Conservation (phyloP, 2,888 invertebrate species). For the Callyntrura guangdongensis region DNA sequence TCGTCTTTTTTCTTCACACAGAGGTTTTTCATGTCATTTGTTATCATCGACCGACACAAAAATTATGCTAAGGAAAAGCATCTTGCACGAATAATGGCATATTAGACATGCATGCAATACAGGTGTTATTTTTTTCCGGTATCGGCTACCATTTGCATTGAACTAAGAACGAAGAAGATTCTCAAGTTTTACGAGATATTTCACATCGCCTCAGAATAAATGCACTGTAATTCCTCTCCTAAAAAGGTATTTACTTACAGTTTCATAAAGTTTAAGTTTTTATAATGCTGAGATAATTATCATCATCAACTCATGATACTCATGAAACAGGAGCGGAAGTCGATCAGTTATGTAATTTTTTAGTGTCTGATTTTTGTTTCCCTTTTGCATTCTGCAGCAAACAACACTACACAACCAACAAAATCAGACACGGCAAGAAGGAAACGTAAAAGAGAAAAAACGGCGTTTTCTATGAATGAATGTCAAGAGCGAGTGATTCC, state of each 20-base stretch:
- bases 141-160: conserved; percentile 16
- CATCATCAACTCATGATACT: neutral
- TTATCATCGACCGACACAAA: neutral
- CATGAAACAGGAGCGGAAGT: conserved; percentile 58
- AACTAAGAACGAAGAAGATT: neutral
- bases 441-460: conserved; percentile 37
- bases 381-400: conserved; percentile 29
- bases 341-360: conserved; percentile 70
- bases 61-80: conserved; percentile 9
- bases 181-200: neutral
- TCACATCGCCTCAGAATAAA: neutral
- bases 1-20: neutral
- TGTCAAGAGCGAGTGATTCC: conserved; percentile 68
- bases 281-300: neutral
- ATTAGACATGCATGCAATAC: conserved; percentile 49
- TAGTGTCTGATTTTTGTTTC: conserved; percentile 37
- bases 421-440: neutral
- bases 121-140: conserved; percentile 16
- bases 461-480: conserved; percentile 59
- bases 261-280: neutral
- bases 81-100: conserved; percentile 32
- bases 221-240: neutral
- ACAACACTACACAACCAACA: neutral
- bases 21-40: neutral
- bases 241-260: conserved; percentile 2